Percentiles rank a stretch among this genome's conserved stretches.
phyloP scores from a whole-genome alignment of 2,113 vertebrate species.

The Marmota flaviventris region DNA sequence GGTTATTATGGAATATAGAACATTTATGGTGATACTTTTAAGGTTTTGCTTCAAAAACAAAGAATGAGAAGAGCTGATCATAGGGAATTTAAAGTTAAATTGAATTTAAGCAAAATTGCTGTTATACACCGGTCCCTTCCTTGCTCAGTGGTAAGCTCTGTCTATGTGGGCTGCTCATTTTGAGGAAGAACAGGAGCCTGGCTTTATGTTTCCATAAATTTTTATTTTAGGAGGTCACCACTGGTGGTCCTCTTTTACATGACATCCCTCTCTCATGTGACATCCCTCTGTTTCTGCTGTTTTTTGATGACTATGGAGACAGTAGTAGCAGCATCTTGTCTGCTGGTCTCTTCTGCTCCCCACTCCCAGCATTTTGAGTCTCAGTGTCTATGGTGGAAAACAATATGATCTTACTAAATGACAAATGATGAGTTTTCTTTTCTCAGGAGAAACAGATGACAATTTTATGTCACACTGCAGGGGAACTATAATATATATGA shows the following conservation, averaged over 20 bases:
- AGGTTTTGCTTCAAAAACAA: slow-evolving; percentile 29
- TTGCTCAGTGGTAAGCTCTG: not conserved
- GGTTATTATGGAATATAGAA: not conserved
- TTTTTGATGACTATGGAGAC: not conserved
- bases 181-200: not conserved
- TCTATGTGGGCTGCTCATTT: not conserved
- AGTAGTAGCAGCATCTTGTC: not conserved
- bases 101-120: not conserved
- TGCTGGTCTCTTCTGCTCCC: not conserved
- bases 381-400: slow-evolving; percentile 41
- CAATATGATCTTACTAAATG: slow-evolving; percentile 45
- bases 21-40: not conserved
- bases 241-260: not conserved
- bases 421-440: slow-evolving; percentile 65
- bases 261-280: not conserved
- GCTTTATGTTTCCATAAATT: not conserved
- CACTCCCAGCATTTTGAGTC: not conserved
- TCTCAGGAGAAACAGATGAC: slow-evolving; percentile 69
- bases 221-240: not conserved
- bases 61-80: not conserved
- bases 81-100: not conserved
- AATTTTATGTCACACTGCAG: slow-evolving; percentile 77
- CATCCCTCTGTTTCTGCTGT: not conserved
- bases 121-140: not conserved
- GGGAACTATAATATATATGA: slow-evolving; percentile 59